These are phyloP conservation scores for Gadus macrocephalus DNA, from an alignment of 2,113 vertebrate genomes.

Conservation along the genomic window DNA sequence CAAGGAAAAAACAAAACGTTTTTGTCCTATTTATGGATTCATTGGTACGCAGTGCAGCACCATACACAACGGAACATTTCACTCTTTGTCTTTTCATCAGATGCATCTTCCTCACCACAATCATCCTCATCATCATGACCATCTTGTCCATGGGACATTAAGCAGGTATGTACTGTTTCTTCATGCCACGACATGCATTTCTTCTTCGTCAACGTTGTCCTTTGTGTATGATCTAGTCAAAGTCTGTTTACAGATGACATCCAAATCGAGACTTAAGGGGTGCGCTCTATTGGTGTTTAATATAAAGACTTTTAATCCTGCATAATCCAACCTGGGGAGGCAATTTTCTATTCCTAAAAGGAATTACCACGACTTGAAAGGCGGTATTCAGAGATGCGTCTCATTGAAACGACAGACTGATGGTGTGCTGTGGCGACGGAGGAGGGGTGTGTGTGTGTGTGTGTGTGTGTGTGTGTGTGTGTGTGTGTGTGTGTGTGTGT, in stretches of 20 bases:
- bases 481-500: neutral
- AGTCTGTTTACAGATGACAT: neutral
- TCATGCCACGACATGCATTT: neutral
- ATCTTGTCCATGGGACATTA: conserved; percentile 9
- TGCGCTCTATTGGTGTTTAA: neutral
- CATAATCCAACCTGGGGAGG: too few relatives aligned
- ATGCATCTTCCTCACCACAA: conserved; percentile 13
- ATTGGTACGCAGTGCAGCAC: conserved; percentile 24
- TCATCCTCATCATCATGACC: conserved; percentile 44
- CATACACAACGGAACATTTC: conserved; percentile 25
- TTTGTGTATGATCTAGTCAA: neutral
- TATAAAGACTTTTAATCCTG: neutral
- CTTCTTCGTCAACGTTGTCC: neutral
- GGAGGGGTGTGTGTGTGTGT: neutral
- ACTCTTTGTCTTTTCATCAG: conserved; percentile 42
- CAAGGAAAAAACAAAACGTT: too few relatives aligned
- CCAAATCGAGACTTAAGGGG: neutral
- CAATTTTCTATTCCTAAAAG: conserved; percentile 10
- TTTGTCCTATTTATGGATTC: neutral
- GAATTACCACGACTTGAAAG: conserved; percentile 21
- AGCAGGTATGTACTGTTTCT: too few relatives aligned
- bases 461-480: too few relatives aligned
- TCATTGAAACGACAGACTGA: conserved; percentile 12
- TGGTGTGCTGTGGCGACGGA: neutral
- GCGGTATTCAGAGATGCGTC: conserved; percentile 33